phyloP scores from a whole-genome alignment of 1,140 invertebrate species.

The Lamellibrachia luymesi region DNA sequence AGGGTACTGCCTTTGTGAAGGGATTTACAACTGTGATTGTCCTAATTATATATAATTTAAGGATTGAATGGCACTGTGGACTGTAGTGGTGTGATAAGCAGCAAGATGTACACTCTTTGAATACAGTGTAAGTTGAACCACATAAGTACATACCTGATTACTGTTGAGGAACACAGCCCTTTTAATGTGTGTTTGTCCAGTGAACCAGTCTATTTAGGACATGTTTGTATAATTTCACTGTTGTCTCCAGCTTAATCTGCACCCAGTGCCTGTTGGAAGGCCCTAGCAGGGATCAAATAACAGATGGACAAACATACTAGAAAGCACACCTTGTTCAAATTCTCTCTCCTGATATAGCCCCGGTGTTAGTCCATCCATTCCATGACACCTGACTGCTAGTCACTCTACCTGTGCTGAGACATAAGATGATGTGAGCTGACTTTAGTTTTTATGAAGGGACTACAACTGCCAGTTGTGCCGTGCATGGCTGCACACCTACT shows the following conservation, averaged over 20 bases:
- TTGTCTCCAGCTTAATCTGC: background rate
- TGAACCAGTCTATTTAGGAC: background rate
- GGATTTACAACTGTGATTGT: background rate
- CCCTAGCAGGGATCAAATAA: background rate
- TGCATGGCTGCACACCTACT: background rate
- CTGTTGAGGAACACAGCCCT: too few relatives aligned
- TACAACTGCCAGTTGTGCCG: background rate
- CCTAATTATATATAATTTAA: background rate
- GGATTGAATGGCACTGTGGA: background rate
- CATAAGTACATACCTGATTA: too few relatives aligned
- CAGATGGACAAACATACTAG: background rate
- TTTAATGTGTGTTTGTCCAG: background rate
- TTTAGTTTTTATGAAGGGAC: background rate
- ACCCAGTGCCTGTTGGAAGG: background rate
- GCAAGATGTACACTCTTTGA: background rate
- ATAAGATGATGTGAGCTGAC: background rate
- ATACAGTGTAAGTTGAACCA: background rate
- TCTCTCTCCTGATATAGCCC: background rate
- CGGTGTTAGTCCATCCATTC: background rate
- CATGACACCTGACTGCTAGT: background rate
- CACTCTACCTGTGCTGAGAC: background rate
- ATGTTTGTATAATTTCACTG: background rate
- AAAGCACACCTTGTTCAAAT: background rate
- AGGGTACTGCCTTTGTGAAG: background rate
- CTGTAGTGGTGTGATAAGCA: background rate